Percentiles rank a stretch among this genome's conserved stretches.
These are phyloP conservation scores for Glaucopsyche alexis DNA, from an alignment of 2,888 invertebrate species.

Conservation along the genomic window DNA sequence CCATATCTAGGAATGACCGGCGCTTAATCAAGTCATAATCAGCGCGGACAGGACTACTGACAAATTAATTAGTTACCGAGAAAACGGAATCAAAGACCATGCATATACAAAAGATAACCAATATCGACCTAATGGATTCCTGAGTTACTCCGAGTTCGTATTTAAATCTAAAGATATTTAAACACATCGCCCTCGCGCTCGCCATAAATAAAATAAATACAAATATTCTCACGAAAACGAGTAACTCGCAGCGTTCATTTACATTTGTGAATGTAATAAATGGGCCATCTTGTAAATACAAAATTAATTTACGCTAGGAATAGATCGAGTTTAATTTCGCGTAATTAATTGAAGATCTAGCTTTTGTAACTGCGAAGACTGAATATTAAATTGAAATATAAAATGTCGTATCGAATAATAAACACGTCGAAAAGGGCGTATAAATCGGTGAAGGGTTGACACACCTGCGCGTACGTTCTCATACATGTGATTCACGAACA, in stretches of 20 bases:
- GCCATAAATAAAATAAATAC: conserved; percentile 80
- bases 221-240: conserved; percentile 79
- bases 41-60: conserved; percentile 45
- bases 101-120: conserved; percentile 63
- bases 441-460: conserved; percentile 58
- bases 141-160: conserved; percentile 65
- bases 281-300: conserved; percentile 72
- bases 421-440: conserved; percentile 20
- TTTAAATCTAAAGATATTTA: conserved; percentile 77
- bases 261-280: conserved; percentile 78
- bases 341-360: conserved; percentile 37
- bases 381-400: conserved; percentile 29
- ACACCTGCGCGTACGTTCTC: conserved; percentile 70
- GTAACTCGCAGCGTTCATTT: conserved; percentile 76
- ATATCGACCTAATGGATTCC: conserved; percentile 72
- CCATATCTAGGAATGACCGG: conserved; percentile 31
- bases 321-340: conserved; percentile 40
- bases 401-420: conserved; percentile 34
- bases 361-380: conserved; percentile 21
- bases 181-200: conserved; percentile 74
- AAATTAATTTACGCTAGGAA: conserved; percentile 55
- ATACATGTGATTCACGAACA: conserved; percentile 75
- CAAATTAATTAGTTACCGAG: conserved; percentile 52
- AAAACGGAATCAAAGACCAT: conserved; percentile 48
- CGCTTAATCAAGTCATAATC: conserved; percentile 35